Percentiles rank a stretch among this genome's conserved stretches.
phyloP scores from a whole-genome alignment of 2,797 vertebrate species.

The Neoniphon sammara region DNA sequence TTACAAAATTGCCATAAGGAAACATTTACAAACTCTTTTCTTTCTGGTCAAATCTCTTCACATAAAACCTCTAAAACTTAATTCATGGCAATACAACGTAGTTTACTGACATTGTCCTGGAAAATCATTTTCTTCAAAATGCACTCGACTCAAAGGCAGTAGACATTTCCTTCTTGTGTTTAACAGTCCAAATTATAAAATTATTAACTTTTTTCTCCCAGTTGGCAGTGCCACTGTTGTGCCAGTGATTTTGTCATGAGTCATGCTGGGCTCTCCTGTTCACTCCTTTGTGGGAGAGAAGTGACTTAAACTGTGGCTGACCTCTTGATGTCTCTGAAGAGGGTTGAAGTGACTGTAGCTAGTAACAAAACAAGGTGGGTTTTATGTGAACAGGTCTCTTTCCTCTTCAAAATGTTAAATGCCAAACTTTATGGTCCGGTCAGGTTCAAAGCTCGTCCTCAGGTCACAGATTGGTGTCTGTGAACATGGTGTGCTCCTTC shows the following conservation, averaged over 20 bases:
- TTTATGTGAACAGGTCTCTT: background rate
- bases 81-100: background rate
- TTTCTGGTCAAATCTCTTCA: background rate
- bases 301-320: background rate
- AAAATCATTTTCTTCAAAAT: background rate
- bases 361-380: background rate
- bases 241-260: background rate
- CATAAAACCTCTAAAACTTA: background rate
- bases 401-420: constrained; percentile 9
- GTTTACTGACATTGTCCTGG: background rate
- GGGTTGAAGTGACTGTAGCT: background rate
- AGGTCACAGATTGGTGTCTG: constrained; percentile 90
- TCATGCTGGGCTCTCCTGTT: background rate
- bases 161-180: background rate
- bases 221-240: background rate
- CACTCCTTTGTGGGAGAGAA: background rate
- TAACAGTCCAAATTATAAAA: background rate
- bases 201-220: background rate
- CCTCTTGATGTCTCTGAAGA: background rate
- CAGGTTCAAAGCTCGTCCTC: constrained; percentile 3
- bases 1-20: background rate
- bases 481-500: constrained; percentile 97
- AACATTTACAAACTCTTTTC: background rate
- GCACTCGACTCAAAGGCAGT: background rate
- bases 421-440: background rate